Evolutionary conservation across 2,797 vertebrate genomes (phyloP).

Genomic region (Pteropus rufus): DNA sequence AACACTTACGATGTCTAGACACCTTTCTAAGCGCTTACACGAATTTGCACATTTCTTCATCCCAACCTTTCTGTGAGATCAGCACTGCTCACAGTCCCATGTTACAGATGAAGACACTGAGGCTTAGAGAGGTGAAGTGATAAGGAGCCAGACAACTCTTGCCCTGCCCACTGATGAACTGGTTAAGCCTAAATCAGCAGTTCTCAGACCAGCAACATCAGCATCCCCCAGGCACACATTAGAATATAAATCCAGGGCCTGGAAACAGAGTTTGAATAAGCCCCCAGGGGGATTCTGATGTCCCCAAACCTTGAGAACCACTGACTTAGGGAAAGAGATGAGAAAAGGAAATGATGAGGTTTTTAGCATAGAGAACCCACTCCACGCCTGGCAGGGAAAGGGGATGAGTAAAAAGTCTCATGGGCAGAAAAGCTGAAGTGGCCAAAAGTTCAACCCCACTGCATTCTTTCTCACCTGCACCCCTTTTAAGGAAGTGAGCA

Average conservation of each 20-base stretch:
- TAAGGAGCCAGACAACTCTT: neutral
- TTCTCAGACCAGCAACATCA: neutral
- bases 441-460: neutral
- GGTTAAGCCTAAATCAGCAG: neutral
- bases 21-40: rapidly evolving
- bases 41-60: neutral
- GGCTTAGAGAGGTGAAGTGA: neutral
- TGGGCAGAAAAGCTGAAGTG: neutral
- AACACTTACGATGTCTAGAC: rapidly evolving
- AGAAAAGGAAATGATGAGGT: neutral
- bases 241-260: neutral
- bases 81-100: neutral
- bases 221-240: neutral
- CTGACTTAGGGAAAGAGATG: neutral
- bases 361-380: neutral
- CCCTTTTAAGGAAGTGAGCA: neutral
- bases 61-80: neutral
- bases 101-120: neutral
- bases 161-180: rapidly evolving
- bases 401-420: neutral
- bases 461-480: neutral
- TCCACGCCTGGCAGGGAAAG: too few species aligned
- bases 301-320: neutral
- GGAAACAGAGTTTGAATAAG: neutral
- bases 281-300: too few species aligned